Evolutionary conservation across 2,113 vertebrate genomes (phyloP), one percentile per base, ranked within the genome.

Genomic region (Pagrus major): DNA sequence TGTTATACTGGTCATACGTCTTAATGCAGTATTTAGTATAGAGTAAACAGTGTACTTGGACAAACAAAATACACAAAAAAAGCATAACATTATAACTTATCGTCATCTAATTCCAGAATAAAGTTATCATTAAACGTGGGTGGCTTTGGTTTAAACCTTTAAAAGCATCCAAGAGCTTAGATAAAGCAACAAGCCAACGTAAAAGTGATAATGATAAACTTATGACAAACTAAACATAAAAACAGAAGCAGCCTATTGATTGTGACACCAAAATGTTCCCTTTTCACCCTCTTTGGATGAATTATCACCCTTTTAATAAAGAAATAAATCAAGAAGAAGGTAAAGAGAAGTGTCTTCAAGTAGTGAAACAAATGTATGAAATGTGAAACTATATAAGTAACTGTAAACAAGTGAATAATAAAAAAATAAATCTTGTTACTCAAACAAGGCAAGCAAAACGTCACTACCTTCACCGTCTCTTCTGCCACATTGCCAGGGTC

Each of bases 391-490:
- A 41, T 39, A n/a, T 41, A 21, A 78, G 33, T 71, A 71, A 76
- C 76, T 44, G 10, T 60, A 69, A 78, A 85, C 16, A 78, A 73
- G 0, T 86, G 51, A 86, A 68, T 49, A 11, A 72, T n/a, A 76
- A 61, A 25, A 54, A 49, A 65, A 80, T 76, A 55, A 27, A 89
- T 90, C 89, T 88, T 90, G 82, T 92, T 91, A 93, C 89, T 93
- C 83, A 93, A 86, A 86, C 90, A 91, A 92, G 89, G 87, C 91
- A 93, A 93, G 89, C 91, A 93, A 94, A 92, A 86, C 90, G 61
- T 90, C 88, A 92, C 93, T 94, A 94, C 93, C 93, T 93, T 89
- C 78, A 91, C 91, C 70, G 90, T 92, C 85, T 93, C 87, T 91
- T 91, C 91, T 88, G 70, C 89, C 83, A 90, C 78, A 92, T 87